Evolutionary conservation across 2,888 invertebrate genomes (phyloP).

Genomic region (Notodonta ziczac): DNA sequence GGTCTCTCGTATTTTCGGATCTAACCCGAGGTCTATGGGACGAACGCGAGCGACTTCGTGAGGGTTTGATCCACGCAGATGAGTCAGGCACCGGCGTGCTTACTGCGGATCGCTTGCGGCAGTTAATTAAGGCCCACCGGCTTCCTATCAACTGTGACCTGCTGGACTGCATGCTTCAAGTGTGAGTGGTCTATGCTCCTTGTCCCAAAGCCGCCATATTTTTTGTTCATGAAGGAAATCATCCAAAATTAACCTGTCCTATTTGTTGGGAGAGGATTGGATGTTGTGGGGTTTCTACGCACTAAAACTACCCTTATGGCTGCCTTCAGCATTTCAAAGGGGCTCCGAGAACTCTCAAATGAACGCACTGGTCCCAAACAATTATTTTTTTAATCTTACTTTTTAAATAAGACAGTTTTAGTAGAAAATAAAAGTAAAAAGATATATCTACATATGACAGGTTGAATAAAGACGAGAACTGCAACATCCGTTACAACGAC

Average conservation of each 20-base stretch:
- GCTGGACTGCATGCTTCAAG: constrained; percentile 87
- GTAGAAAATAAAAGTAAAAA: too few species aligned
- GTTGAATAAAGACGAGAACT: constrained; percentile 86
- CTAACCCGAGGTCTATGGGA: constrained; percentile 90
- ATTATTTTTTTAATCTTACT: too few species aligned
- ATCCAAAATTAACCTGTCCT: too few species aligned
- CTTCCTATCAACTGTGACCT: constrained; percentile 88
- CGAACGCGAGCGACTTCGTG: constrained; percentile 78
- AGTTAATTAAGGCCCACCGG: constrained; percentile 87
- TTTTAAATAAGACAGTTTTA: too few species aligned
- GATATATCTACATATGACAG: constrained; percentile 53
- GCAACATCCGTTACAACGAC: constrained; percentile 87
- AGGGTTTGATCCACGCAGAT: constrained; percentile 71
- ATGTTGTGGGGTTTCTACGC: too few species aligned
- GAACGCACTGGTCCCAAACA: too few species aligned
- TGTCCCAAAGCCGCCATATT: too few species aligned
- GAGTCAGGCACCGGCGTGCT: constrained; percentile 83
- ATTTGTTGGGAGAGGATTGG: too few species aligned
- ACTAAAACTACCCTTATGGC: too few species aligned
- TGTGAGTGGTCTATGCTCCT: constrained; percentile 73
- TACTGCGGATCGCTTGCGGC: constrained; percentile 84
- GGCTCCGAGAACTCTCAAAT: too few species aligned
- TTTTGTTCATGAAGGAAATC: too few species aligned
- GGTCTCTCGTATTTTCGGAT: constrained; percentile 89
- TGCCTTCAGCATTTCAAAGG: too few species aligned